These are phyloP conservation scores for Drosophila mulleri DNA, from an alignment of 2,888 invertebrate species.

Conservation along the genomic window DNA sequence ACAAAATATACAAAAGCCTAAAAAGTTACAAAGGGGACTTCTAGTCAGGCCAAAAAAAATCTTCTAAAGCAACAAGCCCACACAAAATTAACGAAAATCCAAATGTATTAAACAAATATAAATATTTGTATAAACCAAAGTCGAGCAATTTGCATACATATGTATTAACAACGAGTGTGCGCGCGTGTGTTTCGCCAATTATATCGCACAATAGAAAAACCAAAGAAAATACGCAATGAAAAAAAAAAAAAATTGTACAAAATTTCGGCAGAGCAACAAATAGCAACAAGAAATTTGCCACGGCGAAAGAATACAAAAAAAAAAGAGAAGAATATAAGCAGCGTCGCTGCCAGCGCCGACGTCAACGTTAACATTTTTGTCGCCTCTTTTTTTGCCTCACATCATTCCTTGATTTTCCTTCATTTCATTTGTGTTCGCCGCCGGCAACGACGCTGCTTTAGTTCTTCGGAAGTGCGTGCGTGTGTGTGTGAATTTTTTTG, in stretches of 20 bases:
- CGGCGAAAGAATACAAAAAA: conserved; percentile 36
- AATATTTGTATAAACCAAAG: conserved; percentile 65
- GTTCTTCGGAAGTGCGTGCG: conserved; percentile 1
- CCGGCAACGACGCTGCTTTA: conserved; percentile 52
- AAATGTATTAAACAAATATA: conserved; percentile 32
- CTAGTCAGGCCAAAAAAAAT: conserved; percentile 17
- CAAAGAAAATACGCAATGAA: conserved; percentile 41
- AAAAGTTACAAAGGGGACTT: conserved; percentile 43
- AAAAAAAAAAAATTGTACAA: conserved; percentile 46
- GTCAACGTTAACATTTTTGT: conserved; percentile 46
- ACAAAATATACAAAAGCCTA: conserved; percentile 31
- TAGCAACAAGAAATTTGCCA: conserved; percentile 65
- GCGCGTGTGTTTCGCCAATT: conserved; percentile 79
- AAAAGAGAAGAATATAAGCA: conserved; percentile 26
- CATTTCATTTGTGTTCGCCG: conserved; percentile 59
- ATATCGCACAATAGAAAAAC: conserved; percentile 72
- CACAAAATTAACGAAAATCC: conserved; percentile 18
- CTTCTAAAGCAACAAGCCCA: conserved; percentile 9
- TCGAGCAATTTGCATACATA: conserved; percentile 48
- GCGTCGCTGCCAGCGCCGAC: conserved; percentile 47
- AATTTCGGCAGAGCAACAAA: conserved; percentile 69
- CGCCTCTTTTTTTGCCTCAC: conserved; percentile 24
- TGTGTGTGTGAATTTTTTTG: conserved; percentile 34
- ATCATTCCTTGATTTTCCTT: conserved; percentile 32
- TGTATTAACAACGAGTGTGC: conserved; percentile 60